Conservation (phyloP, 2,888 invertebrate genomes). For the Pecten maximus region DNA sequence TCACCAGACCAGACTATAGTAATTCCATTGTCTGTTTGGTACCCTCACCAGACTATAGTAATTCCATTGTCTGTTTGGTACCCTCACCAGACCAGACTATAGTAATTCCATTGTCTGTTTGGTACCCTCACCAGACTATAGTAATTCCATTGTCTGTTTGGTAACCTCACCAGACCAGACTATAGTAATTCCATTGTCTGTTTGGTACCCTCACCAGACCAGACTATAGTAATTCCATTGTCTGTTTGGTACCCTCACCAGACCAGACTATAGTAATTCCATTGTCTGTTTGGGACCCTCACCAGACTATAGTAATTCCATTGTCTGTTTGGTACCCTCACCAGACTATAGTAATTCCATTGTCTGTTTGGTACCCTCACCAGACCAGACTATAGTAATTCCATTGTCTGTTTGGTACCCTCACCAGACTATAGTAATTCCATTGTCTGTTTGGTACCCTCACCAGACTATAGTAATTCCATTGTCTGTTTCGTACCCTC, state of each 20-base stretch:
- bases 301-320: background rate
- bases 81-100: background rate
- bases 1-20: background rate
- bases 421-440: background rate
- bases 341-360: background rate
- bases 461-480: background rate
- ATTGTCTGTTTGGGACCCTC: background rate
- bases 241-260: background rate
- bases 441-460: background rate
- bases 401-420: background rate
- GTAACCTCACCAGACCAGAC: background rate
- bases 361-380: background rate
- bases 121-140: background rate
- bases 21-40: background rate
- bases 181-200: background rate
- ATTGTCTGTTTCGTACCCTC: background rate
- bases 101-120: background rate
- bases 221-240: background rate
- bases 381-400: background rate
- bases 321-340: background rate
- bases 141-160: background rate
- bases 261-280: background rate
- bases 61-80: background rate
- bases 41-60: conserved; percentile 7
- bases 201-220: background rate